Evolutionary conservation across 2,113 vertebrate species (phyloP).

Genomic region (Reinhardtius hippoglossoides): DNA sequence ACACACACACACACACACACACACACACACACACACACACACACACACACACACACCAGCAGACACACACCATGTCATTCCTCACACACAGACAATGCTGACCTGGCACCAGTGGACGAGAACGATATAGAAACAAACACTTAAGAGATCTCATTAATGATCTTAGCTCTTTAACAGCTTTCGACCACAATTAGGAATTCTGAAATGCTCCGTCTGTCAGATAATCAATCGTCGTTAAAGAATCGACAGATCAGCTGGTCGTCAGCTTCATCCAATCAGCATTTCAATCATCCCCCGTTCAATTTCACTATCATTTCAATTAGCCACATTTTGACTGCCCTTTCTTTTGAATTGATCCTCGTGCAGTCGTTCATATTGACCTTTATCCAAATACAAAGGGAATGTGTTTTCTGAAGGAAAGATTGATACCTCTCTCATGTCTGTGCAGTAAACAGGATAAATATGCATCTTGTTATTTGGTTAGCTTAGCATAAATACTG

Average conservation of each 20-base stretch:
- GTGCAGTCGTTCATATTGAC: background rate
- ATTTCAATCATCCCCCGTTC: constrained; percentile 27
- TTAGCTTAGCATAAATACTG: constrained; percentile 2
- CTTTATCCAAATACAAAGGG: background rate
- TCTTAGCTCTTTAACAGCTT: constrained; percentile 6
- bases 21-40: constrained; percentile 44
- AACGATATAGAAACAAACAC: constrained; percentile 4
- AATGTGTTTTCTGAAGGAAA: background rate
- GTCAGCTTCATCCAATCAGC: constrained; percentile 31
- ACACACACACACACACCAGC: constrained; percentile 46
- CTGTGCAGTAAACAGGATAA: background rate
- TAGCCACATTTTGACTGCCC: background rate
- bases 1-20: constrained; percentile 12
- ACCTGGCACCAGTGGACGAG: too few relatives aligned
- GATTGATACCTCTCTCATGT: background rate
- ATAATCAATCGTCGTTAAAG: constrained; percentile 12
- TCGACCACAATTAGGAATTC: constrained; percentile 31
- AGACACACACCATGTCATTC: constrained; percentile 1
- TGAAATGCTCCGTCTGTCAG: constrained; percentile 14
- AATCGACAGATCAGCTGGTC: background rate
- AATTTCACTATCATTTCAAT: constrained; percentile 25
- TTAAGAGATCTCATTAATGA: background rate
- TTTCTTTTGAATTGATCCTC: background rate
- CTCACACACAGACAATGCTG: too few relatives aligned
- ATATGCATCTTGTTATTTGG: background rate